Evolutionary conservation across 2,888 invertebrate species (phyloP).

Genomic region (Eristalinus sepulchralis): DNA sequence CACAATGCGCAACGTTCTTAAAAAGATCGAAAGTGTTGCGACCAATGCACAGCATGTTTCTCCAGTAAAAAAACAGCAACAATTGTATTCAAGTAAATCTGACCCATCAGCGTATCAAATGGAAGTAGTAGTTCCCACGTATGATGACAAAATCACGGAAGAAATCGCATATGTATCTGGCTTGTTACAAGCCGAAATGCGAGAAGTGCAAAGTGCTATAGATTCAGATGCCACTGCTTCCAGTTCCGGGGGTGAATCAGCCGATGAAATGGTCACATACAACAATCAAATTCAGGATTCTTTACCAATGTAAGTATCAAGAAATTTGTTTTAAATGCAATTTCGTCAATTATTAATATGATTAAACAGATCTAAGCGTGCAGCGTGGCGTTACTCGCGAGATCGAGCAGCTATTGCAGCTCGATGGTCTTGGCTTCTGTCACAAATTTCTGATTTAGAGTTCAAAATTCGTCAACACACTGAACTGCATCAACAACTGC

Average conservation of each 20-base stretch:
- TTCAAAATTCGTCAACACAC: constrained; percentile 94
- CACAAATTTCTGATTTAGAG: constrained; percentile 95
- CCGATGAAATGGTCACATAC: constrained; percentile 92
- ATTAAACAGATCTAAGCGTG: constrained; percentile 88
- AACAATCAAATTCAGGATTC: constrained; percentile 89
- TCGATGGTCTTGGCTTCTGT: constrained; percentile 95
- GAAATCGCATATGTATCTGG: constrained; percentile 88
- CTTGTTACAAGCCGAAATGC: constrained; percentile 87
- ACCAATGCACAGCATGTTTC: constrained; percentile 77
- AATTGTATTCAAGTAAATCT: constrained; percentile 4
- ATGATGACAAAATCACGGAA: constrained; percentile 81
- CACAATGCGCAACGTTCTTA: constrained; percentile 83
- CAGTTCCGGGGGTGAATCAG: constrained; percentile 96
- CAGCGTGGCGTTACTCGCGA: constrained; percentile 90
- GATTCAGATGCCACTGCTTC: constrained; percentile 97
- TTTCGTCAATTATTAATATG: constrained; percentile 17
- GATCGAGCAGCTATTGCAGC: constrained; percentile 91
- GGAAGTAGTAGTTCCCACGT: constrained; percentile 79
- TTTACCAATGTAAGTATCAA: constrained; percentile 88
- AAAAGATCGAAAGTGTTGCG: constrained; percentile 77
- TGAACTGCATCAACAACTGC: constrained; percentile 86
- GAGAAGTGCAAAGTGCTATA: constrained; percentile 87
- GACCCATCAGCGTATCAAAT: neutral
- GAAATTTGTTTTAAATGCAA: neutral
- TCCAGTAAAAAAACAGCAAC: constrained; percentile 63